These are phyloP conservation scores for Ditylenchus dipsaci DNA, from an alignment of 1,140 invertebrate genomes.

Conservation along the genomic window DNA sequence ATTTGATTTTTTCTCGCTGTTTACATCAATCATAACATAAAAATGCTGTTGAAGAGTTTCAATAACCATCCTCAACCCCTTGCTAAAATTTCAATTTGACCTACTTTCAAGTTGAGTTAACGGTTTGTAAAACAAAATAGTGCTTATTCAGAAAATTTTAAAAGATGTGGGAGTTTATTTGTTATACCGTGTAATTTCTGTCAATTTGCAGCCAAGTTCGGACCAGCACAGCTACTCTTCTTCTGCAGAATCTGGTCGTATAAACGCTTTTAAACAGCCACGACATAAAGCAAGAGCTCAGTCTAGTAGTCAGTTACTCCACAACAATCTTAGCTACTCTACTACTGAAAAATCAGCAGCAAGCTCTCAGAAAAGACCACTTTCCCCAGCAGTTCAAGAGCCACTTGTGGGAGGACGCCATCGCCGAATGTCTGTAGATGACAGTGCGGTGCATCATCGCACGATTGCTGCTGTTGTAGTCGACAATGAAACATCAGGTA, in stretches of 20 bases:
- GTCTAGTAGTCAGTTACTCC: background rate
- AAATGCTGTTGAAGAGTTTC: no score
- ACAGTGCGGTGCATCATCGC: background rate
- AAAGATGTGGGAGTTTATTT: no score
- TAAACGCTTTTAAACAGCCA: background rate
- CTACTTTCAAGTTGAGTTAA: no score
- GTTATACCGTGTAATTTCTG: background rate
- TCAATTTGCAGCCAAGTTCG: slow-evolving; percentile 1
- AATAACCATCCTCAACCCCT: no score
- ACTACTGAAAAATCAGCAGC: background rate
- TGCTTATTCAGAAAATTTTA: no score
- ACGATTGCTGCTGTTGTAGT: background rate
- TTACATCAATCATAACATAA: no score
- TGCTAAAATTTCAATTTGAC: no score
- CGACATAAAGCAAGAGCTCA: background rate
- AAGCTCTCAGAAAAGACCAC: background rate
- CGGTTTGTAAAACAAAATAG: no score
- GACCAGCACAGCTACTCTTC: background rate
- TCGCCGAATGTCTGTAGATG: slow-evolving; percentile 2
- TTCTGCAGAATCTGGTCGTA: background rate
- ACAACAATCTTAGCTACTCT: background rate
- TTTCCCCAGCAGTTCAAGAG: background rate
- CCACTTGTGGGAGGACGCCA: background rate
- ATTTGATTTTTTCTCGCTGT: no score
- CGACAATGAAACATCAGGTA: background rate